Evolutionary conservation across 2,888 invertebrate species (phyloP).

Genomic region (Cheiracanthium punctorium): DNA sequence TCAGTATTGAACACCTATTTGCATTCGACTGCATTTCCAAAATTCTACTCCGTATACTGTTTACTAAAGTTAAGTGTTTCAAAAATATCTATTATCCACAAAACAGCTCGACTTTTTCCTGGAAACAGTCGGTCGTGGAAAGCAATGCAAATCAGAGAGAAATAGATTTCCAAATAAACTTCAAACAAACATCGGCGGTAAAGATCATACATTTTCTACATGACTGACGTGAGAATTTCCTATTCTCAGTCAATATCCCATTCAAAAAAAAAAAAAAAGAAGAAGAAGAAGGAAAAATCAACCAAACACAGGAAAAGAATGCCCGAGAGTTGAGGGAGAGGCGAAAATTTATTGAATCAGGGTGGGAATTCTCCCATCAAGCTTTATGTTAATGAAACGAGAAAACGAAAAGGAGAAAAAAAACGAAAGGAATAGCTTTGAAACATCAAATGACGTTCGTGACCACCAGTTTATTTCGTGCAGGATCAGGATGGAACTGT

Average conservation of each 20-base stretch:
- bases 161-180: neutral
- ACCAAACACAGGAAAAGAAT: neutral
- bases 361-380: constrained; percentile 30
- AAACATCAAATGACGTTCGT: constrained; percentile 43
- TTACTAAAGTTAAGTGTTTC: no score
- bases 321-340: neutral
- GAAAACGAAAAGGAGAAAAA: constrained; percentile 8
- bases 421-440: constrained; percentile 31
- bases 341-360: constrained; percentile 38
- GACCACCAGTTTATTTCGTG: constrained; percentile 16
- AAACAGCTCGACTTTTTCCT: no score
- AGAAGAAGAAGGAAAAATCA: no score
- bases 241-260: neutral
- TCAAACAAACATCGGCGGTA: neutral
- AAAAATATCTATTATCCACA: no score
- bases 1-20: no score
- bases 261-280: neutral
- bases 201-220: neutral
- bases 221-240: neutral
- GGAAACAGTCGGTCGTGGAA: no score
- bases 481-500: neutral
- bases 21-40: no score
- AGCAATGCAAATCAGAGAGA: no score
- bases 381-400: constrained; percentile 47
- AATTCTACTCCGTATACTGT: no score